phyloP scores from a whole-genome alignment of 2,797 vertebrate species.

The Pseudocheirus occidentalis region DNA sequence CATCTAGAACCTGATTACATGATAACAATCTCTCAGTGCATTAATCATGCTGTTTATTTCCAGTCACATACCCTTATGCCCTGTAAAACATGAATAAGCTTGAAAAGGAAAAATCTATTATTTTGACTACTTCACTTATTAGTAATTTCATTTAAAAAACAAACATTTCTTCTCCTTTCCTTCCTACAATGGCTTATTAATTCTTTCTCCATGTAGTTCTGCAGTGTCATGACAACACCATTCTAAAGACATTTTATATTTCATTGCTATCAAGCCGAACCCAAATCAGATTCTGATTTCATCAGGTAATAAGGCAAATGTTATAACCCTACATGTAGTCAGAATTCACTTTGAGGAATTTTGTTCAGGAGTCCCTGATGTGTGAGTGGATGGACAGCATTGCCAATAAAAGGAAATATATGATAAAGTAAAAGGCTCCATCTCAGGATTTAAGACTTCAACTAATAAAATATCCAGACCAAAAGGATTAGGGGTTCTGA shows the following conservation, averaged over 20 bases:
- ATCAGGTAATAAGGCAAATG: conserved; percentile 68
- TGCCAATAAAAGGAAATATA: conserved; percentile 68
- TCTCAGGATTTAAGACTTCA: conserved; percentile 63
- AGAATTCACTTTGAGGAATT: conserved; percentile 24
- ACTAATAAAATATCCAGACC: conserved; percentile 79
- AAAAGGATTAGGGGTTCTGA: conserved; percentile 65
- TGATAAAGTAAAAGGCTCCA: conserved; percentile 61
- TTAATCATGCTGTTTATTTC: neutral
- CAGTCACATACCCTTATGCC: conserved; percentile 15
- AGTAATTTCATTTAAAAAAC: conserved; percentile 47
- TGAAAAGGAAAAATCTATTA: conserved; percentile 59
- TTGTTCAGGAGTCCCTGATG: conserved; percentile 62
- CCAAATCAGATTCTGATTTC: conserved; percentile 61
- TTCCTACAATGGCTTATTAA: neutral
- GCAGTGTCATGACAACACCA: conserved; percentile 47
- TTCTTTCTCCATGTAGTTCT: conserved; percentile 17
- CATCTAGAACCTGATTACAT: neutral
- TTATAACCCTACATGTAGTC: conserved; percentile 24
- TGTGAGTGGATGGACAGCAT: conserved; percentile 73
- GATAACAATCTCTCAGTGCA: neutral
- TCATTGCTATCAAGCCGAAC: conserved; percentile 51
- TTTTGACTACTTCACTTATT: neutral
- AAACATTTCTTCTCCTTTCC: conserved; percentile 15
- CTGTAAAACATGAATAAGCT: conserved; percentile 34
- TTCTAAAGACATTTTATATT: conserved; percentile 31